A percentile compares a stretch with the other conserved stretches of the same genome.
These are phyloP conservation scores for Ladona fulva DNA, from an alignment of 1,140 invertebrate genomes.

Conservation along the genomic window DNA sequence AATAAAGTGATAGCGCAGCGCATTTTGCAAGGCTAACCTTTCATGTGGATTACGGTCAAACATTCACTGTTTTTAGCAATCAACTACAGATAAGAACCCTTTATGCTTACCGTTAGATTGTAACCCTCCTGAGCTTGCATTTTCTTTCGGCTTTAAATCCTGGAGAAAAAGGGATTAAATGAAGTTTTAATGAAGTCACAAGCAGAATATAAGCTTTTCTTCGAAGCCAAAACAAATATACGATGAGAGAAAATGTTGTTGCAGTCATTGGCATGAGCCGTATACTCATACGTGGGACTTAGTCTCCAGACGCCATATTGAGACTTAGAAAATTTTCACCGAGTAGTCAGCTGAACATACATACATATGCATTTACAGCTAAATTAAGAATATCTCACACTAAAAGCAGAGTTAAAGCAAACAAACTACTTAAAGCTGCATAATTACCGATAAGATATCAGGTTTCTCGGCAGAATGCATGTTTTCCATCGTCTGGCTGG, in stretches of 20 bases:
- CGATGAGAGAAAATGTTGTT: too few relatives aligned
- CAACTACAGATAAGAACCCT: neutral
- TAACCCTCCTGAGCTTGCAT: neutral
- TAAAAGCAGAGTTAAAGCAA: too few relatives aligned
- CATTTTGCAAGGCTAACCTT: too few relatives aligned
- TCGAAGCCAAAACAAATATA: too few relatives aligned
- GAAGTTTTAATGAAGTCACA: too few relatives aligned
- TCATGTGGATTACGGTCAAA: too few relatives aligned
- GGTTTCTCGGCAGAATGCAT: neutral
- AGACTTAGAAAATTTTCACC: constrained; percentile 2
- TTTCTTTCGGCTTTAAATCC: neutral
- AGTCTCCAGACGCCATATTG: constrained; percentile 7
- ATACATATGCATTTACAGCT: too few relatives aligned
- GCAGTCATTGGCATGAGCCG: too few relatives aligned
- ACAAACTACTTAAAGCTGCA: neutral
- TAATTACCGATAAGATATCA: neutral
- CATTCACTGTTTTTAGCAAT: too few relatives aligned
- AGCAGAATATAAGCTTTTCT: too few relatives aligned
- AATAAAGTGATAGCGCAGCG: too few relatives aligned
- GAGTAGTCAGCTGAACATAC: neutral
- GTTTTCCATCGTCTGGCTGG: neutral
- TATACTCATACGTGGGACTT: neutral
- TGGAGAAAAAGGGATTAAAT: neutral
- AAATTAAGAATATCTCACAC: too few relatives aligned
- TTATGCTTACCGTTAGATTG: neutral